Base-by-base conservation (phyloP, 2,113 vertebrate species). In the Catharus fuscescens region DNA sequence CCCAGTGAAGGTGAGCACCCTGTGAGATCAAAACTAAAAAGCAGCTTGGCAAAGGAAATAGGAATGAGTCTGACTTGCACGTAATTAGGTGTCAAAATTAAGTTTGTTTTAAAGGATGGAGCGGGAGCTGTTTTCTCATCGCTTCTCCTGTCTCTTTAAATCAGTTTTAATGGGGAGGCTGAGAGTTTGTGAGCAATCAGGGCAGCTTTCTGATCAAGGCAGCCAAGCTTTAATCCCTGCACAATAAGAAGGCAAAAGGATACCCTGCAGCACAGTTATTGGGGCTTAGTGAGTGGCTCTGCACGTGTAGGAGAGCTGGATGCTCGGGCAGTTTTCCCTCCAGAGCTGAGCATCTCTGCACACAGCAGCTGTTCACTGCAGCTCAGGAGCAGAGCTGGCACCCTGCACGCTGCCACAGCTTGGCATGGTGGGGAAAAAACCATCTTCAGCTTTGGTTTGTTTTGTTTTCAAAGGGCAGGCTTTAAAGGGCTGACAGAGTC, bases 211-310 rank as follows among this genome's bases (percentile, higher is more conserved):
- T 64, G 87, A 88, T 83, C 42, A 14, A 73, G 81, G 59, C 93
- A 95, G 72, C 54, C 90, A 17, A 76, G 67, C 92, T 40, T 80
- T 93, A 90, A 94, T 90, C 76, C 52, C 56, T 12, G 14, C 77
- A 80, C 85, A 94, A 84, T 67, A 47, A 80, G 67, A 40, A 80
- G 26, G 67, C n/a, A 71, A 71, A 74, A 64, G 88, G 90, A 86
- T 25, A 53, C 47, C 88, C 90, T 47, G 94, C 85, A 96, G 94
- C 90, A 80, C 3, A 5, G 52, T 47, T 52, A 6, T 5, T 38
- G 76, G 73, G 93, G 84, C 60, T 96, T 0, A 1, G 62, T 31
- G 7, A 96, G 71, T 70, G 76, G 64, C 69, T 78, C 59, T 7
- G 67, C 88, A 80, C 47, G 24, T 42, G 87, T 54, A 18, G 1